Evolutionary conservation across 64 coral and sea anemone genomes (phyloP).

Genomic region (Stichodactyla mertensii): DNA sequence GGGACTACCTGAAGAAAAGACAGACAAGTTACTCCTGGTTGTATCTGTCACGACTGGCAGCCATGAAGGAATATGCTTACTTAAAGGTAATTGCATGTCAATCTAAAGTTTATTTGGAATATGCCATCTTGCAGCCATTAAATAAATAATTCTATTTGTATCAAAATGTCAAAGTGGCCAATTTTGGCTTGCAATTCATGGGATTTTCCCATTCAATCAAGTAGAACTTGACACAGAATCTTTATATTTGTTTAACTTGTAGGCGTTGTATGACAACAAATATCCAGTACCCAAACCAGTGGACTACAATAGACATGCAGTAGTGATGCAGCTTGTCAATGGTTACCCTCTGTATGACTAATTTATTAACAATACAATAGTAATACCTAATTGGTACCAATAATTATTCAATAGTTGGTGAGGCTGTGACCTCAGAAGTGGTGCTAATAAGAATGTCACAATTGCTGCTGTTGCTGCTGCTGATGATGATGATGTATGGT

Average conservation of each 20-base stretch:
- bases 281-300: conserved; percentile 88
- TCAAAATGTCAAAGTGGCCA: too few species aligned
- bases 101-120: not conserved
- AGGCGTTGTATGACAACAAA: conserved; percentile 83
- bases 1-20: conserved; percentile 96
- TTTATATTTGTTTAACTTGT: not conserved
- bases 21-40: conserved; percentile 81
- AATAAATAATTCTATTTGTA: too few species aligned
- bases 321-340: conserved; percentile 95
- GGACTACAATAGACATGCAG: conserved; percentile 91
- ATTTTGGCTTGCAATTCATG: too few species aligned
- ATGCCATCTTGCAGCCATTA: too few species aligned
- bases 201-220: too few species aligned
- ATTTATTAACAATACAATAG: not conserved
- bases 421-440: too few species aligned
- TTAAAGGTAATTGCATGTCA: conserved; percentile 48
- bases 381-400: not conserved
- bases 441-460: not conserved
- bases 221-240: not conserved
- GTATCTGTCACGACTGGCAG: conserved; percentile 85
- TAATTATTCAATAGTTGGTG: not conserved
- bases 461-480: not conserved
- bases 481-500: not conserved
- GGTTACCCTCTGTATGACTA: conserved; percentile 83
- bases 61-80: conserved; percentile 96